Base-by-base conservation (phyloP, 2,113 vertebrate species). In the Dolichallabes microphthalmus region DNA sequence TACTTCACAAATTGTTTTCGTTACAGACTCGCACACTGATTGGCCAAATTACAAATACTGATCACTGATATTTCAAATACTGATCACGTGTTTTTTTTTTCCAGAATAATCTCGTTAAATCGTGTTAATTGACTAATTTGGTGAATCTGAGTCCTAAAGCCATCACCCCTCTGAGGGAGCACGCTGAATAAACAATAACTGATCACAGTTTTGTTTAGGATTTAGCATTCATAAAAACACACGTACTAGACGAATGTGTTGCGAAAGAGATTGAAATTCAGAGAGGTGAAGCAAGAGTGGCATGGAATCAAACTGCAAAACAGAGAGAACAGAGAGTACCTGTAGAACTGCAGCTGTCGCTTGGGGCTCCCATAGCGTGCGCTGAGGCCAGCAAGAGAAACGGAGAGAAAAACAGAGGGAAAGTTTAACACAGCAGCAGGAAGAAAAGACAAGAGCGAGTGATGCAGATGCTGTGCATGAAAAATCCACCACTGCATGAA, bases 301-400 rank as follows among this genome's bases (percentile, higher is more conserved):
- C 30, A 66, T 69, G 52, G 66, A 53, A 66, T 71, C 55, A 82
- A 88, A 86, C 77, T 86, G 75, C 64, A 86, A 5, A 35, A 87
- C 83, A 86, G 77, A 86, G 87, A 86, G 85, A n/a, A n/a, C n/a
- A n/a, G n/a, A n/a, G n/a, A n/a, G 95, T 99, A 99, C 98, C 98
- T 99, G 98, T 99, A 99, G 93, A 99, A 99, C 95, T 99, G 98
- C 93, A 99, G 97, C 94, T 99, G 98, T 84, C 98, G 96, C 96
- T 99, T 99, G 94, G 98, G 98, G 93, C 98, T 99, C 94, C 98
- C 98, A 91, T 99, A 99, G 90, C 98, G 97, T 92, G 97, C 96
- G 71, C 98, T 99, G 96, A 95, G 92, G 95, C 90, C 88, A 95
- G 94, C 94, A 85, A 93, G 88, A 92, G 86, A 93, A 90, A 91